phyloP scores from a whole-genome alignment of 1,140 invertebrate genomes.

The Harpegnathos saltator region DNA sequence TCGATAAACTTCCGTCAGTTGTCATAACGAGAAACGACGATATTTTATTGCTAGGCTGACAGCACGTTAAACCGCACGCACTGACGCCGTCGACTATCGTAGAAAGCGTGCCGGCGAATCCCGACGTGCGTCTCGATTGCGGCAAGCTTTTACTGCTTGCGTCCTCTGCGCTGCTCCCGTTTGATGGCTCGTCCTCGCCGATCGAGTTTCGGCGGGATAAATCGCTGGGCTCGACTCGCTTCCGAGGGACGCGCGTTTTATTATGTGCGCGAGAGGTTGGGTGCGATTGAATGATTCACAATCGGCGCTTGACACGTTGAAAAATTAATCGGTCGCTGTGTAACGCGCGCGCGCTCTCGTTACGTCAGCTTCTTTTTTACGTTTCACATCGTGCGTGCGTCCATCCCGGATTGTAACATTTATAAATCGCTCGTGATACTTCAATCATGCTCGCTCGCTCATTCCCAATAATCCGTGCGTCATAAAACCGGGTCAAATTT shows the following conservation, averaged over 20 bases:
- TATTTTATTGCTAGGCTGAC: conserved; percentile 29
- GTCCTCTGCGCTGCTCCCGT: not conserved
- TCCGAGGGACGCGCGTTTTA: too few species aligned
- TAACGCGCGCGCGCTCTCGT: too few species aligned
- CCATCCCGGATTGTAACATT: not conserved
- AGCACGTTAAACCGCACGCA: conserved; percentile 9
- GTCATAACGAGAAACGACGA: conserved; percentile 41
- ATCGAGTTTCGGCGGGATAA: not conserved
- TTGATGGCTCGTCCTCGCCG: conserved; percentile 1
- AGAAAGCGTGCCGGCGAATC: conserved; percentile 30
- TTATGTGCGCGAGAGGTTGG: not conserved
- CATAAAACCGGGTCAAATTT: conserved; percentile 2
- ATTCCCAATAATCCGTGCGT: not conserved
- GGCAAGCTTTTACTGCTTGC: conserved; percentile 26
- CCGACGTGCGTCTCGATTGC: conserved; percentile 18
- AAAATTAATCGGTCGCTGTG: too few species aligned
- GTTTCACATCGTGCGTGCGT: not conserved
- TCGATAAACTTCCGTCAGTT: conserved; percentile 23
- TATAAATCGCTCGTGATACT: not conserved
- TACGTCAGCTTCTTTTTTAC: not conserved
- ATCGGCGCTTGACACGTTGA: too few species aligned
- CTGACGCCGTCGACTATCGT: conserved; percentile 15
- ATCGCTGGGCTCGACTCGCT: too few species aligned
- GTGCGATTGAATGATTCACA: conserved; percentile 15
- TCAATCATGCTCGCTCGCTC: conserved; percentile 15